Evolutionary conservation across 2,888 invertebrate genomes (phyloP), one percentile per base, ranked within the genome.

Genomic region (Caenorhabditis afra): DNA sequence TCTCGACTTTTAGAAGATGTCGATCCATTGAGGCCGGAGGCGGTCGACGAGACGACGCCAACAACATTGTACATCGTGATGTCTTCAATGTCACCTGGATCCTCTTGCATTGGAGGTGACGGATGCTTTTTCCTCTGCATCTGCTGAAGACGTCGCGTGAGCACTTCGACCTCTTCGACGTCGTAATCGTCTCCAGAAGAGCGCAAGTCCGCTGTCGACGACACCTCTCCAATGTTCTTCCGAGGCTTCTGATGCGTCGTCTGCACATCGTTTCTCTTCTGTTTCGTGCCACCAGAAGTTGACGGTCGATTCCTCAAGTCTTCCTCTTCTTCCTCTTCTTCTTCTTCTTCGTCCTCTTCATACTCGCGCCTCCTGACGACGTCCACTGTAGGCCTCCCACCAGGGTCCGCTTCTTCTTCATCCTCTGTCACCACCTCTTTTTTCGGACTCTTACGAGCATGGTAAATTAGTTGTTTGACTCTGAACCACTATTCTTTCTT

Each of bases 211-310:
- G 55, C 55, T 11, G 55, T 55, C 37, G 55, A 55, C 11, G 55
- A 55, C 16, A 55, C 55, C 55, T 55, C 55, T 39, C 37, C 55
- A 11, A 55, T 37, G 12, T 37, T 37, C 20, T 39, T 55, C 18
- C 37, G 55, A 11, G 41, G 4, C 22, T 49, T 49, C 22, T 7
- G 29, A 29, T 3, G 29, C 4, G n/a, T n/a, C n/a, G n/a, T n/a
- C 29, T 29, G 29, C 29, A n/a, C n/a, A n/a, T 29, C 29, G 7
- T 5, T 29, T 7, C 7, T 29, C 29, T 7, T 29, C 4, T 3
- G 29, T 7, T 29, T 29, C 29, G 29, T 3, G 7, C 7, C 4
- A 29, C 29, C 7, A 3, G 29, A 29, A 3, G 29, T 29, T 7
- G 29, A 5, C 29, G 29, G 29, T 7, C 4, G 22, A 3, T 11